Evolutionary conservation across 1,140 invertebrate genomes (phyloP), one percentile per base, ranked within the genome.

Genomic region (Drosophila sulfurigaster): DNA sequence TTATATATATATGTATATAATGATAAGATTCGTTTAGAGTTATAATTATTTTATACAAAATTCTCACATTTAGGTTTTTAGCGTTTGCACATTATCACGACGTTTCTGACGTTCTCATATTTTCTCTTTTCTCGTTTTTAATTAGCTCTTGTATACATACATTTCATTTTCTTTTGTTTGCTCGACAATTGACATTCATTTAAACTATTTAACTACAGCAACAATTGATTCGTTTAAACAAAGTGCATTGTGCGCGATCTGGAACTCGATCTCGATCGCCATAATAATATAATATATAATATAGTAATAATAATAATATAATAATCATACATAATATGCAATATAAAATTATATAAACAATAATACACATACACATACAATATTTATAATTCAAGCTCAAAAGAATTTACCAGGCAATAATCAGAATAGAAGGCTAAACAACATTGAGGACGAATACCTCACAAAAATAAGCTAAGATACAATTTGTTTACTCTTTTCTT

Each of bases 321-420:
- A 82, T 81, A 79, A 86, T 81, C 82, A 82, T 88, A 87, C 87
- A 87, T 88, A 87, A 85, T 88, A 88, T 88, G 81, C 81, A 83
- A 74, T 78, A 80, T 71, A 75, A 77, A 63, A 76, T 76, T 80
- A 81, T 82, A 85, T 87, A 81, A 88, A 88, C 83, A 88, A 88
- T 88, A 88, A 88, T 88, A 88, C 83, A 89, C 83, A 79, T 83
- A 71, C 66, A 75, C 66, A 64, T 57, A 75, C 58, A 70, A 75
- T 58, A 66, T 76, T 65, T 66, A 76, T 62, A 73, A 75, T 46
- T 75, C 66, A 69, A 67, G 70, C 56, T 59, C 70, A 68, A 59
- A 25, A 35, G 45, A 69, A 69, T 54, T 60, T 52, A 71, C 59
- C 68, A 64, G 68, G 68, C 68, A 66, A 57, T 46, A 45, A 52